phyloP scores from a whole-genome alignment of 2,113 vertebrate genomes.

The Orthonyx spaldingii region DNA sequence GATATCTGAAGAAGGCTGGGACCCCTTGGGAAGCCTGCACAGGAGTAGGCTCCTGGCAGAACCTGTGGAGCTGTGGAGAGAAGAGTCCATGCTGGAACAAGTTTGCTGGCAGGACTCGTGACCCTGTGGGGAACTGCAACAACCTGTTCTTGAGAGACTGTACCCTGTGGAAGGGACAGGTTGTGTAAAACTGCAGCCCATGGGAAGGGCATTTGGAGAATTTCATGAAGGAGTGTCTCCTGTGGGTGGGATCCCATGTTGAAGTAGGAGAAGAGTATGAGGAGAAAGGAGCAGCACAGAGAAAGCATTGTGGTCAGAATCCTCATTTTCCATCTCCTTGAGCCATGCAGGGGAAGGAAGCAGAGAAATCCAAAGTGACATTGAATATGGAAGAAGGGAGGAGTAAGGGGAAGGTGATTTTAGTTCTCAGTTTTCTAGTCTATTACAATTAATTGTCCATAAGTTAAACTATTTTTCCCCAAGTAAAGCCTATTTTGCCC shows the following conservation, averaged over 20 bases:
- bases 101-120: background rate
- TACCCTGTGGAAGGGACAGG: background rate
- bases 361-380: background rate
- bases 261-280: background rate
- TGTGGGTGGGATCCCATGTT: accelerated
- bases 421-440: background rate
- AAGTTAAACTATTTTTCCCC: background rate
- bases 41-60: background rate
- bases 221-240: background rate
- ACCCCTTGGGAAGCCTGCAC: background rate
- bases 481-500: background rate
- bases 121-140: accelerated
- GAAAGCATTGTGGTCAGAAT: accelerated
- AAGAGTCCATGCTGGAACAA: accelerated
- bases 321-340: background rate
- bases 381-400: background rate
- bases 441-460: background rate
- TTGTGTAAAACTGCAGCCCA: background rate
- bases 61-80: background rate
- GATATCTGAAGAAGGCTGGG: background rate
- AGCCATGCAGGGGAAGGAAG: accelerated
- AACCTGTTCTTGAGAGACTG: background rate
- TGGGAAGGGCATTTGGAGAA: background rate
- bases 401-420: background rate
- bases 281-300: background rate